A percentile compares a stretch with the other conserved stretches of the same genome.
phyloP scores from a whole-genome alignment of 2,797 vertebrate genomes.

The Potorous gilbertii region DNA sequence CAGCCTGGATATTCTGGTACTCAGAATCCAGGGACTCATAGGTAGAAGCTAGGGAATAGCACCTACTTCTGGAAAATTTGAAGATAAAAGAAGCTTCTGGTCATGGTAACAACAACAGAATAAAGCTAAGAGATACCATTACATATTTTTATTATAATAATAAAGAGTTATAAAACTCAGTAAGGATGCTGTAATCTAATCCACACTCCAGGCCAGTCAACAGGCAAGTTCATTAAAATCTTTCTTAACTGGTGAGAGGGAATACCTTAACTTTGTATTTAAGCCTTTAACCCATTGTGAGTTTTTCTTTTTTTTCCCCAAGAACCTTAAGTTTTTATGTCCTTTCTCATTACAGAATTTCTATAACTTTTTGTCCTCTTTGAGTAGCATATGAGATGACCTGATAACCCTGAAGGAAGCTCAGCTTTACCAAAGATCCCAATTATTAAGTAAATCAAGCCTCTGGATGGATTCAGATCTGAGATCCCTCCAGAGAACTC shows the following conservation, averaged over 20 bases:
- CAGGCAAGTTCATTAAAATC: not conserved
- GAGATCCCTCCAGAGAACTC: constrained; percentile 70
- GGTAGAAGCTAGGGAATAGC: not conserved
- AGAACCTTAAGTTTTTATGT: not conserved
- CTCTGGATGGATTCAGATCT: constrained; percentile 68
- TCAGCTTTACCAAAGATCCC: constrained; percentile 63
- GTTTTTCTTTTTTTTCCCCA: not conserved
- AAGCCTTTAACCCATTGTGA: not conserved
- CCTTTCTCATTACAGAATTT: constrained; percentile 48
- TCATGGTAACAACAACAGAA: not conserved
- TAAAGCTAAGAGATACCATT: not conserved
- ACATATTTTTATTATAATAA: not conserved
- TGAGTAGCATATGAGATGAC: constrained; percentile 38
- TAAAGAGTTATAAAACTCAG: not conserved
- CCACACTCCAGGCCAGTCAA: not conserved
- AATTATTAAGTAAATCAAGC: constrained; percentile 63
- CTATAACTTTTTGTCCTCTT: constrained; percentile 14
- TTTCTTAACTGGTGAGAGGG: not conserved
- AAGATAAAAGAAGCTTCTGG: not conserved
- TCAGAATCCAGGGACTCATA: not conserved
- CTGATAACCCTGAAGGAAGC: constrained; percentile 54
- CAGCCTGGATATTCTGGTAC: not conserved
- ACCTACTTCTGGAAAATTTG: constrained; percentile 18
- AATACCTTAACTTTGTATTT: not conserved
- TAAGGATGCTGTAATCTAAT: not conserved